Percentiles rank a stretch among this genome's conserved stretches.
Evolutionary conservation across 2,888 invertebrate genomes (phyloP).

Genomic region (Protophormia terraenovae): DNA sequence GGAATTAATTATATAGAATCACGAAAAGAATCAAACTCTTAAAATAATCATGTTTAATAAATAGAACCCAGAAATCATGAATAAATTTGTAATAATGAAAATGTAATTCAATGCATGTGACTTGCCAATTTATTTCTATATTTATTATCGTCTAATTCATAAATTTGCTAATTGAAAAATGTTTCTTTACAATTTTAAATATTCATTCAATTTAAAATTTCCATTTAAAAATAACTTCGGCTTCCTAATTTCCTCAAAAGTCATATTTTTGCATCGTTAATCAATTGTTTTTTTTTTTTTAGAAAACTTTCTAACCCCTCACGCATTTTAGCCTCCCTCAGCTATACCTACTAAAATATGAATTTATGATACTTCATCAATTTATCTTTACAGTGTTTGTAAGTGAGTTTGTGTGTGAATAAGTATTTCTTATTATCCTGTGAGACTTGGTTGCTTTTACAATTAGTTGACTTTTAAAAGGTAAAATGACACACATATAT

Average conservation of each 20-base stretch:
- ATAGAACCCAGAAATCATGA: no score
- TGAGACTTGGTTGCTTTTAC: not conserved
- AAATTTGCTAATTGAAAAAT: not conserved
- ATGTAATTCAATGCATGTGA: no score
- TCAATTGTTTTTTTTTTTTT: not conserved
- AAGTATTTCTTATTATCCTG: not conserved
- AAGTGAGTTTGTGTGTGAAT: not conserved
- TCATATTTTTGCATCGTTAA: not conserved
- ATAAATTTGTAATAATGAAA: no score
- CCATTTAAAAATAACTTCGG: not conserved
- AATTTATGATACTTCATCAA: slow-evolving; percentile 14
- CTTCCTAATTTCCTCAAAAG: not conserved
- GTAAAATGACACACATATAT: not conserved
- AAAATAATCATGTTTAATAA: no score
- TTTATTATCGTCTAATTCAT: not conserved
- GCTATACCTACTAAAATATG: not conserved
- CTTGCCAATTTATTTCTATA: no score
- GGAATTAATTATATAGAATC: no score
- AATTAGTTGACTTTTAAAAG: not conserved
- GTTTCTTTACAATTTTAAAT: not conserved
- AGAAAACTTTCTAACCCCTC: not conserved
- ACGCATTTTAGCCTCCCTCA: not conserved
- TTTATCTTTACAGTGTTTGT: not conserved
- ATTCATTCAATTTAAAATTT: not conserved
- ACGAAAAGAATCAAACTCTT: no score